Conservation (phyloP, 2,113 vertebrate species). For the Hypanus sabinus region DNA sequence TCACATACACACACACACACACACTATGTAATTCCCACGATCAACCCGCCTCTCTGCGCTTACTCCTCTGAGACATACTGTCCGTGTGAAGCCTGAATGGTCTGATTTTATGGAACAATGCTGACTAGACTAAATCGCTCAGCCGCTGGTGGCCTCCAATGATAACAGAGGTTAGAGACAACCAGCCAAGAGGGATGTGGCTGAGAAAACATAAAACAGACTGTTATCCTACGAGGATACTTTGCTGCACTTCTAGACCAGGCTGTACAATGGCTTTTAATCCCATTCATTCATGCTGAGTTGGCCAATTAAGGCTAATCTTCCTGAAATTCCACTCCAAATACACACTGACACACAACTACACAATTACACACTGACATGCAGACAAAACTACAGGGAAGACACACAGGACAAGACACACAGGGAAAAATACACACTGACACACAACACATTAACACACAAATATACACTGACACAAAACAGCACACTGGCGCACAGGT, state of each 20-base stretch:
- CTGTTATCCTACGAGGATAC: neutral
- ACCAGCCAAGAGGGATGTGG: neutral
- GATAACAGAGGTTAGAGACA: neutral
- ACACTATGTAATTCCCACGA: neutral
- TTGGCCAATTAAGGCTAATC: neutral
- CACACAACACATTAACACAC: too few species aligned
- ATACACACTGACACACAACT: too few species aligned
- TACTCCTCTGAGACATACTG: neutral
- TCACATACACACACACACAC: too few species aligned
- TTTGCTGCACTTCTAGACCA: neutral
- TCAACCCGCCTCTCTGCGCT: neutral
- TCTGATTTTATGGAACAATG: neutral
- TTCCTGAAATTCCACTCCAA: neutral
- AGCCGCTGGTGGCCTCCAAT: too few species aligned
- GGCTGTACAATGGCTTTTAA: neutral
- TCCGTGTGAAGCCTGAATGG: neutral
- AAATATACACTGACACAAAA: too few species aligned
- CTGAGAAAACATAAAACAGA: neutral
- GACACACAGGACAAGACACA: too few species aligned
- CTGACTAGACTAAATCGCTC: neutral
- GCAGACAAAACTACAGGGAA: too few species aligned
- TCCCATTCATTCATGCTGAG: neutral
- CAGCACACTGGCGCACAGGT: too few species aligned
- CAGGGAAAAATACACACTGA: too few species aligned
- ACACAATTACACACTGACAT: too few species aligned